A percentile compares a stretch with the other conserved stretches of the same genome.
These are phyloP conservation scores for Eudemis profundana DNA, from an alignment of 2,888 invertebrate genomes.

Conservation along the genomic window DNA sequence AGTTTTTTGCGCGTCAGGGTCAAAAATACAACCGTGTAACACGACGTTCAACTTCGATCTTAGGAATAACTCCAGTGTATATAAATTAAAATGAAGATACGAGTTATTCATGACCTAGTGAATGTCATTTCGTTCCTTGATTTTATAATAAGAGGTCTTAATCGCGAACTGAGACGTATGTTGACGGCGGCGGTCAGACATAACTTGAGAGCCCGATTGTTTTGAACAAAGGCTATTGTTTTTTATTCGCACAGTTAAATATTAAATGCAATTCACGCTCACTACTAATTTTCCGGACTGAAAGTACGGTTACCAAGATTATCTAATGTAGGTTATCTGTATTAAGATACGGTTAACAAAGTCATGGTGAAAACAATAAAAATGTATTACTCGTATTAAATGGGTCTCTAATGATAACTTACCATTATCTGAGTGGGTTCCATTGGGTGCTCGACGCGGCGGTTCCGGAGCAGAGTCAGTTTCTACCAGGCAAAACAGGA, in stretches of 20 bases:
- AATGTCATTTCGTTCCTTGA: conserved; percentile 32
- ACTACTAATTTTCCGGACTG: conserved; percentile 63
- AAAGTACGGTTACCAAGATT: conserved; percentile 49
- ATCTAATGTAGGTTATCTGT: conserved; percentile 47
- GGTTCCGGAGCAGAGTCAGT: conserved; percentile 87
- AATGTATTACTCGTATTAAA: conserved; percentile 13
- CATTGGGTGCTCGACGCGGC: conserved; percentile 85
- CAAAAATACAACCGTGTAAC: conserved; percentile 59
- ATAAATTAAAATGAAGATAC: conserved; percentile 23
- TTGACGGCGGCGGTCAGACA: conserved; percentile 62
- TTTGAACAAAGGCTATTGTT: conserved; percentile 81
- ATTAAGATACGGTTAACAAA: conserved; percentile 15
- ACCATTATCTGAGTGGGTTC: conserved; percentile 85
- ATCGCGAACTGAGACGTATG: conserved; percentile 54
- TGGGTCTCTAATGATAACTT: conserved; percentile 60
- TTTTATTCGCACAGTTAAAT: conserved; percentile 72
- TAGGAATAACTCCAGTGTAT: not conserved
- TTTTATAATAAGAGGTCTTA: conserved; percentile 36
- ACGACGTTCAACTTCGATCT: conserved; percentile 69
- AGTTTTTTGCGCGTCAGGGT: conserved; percentile 65
- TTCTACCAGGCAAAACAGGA: conserved; percentile 82
- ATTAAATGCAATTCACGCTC: conserved; percentile 55
- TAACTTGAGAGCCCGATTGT: conserved; percentile 69
- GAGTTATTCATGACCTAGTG: conserved; percentile 10
- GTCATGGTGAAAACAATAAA: conserved; percentile 19